Evolutionary conservation across 2,113 vertebrate genomes (phyloP).

Genomic region (Psittacula cyanocephala): DNA sequence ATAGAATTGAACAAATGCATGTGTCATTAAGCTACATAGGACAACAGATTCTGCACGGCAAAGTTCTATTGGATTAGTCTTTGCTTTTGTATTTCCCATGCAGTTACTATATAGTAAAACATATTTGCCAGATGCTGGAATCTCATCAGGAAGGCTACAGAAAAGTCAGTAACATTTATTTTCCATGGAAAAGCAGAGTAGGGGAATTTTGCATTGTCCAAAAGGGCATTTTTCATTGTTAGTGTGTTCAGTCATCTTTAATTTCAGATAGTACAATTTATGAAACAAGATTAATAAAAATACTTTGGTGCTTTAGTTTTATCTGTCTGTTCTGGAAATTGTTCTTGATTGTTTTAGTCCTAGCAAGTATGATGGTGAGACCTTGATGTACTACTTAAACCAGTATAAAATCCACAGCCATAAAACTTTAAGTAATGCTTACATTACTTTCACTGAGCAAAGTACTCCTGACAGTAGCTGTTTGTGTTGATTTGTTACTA

Average conservation of each 20-base stretch:
- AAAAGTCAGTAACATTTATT: background rate
- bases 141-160: background rate
- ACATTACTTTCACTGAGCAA: slow-evolving; percentile 79
- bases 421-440: slow-evolving; percentile 84
- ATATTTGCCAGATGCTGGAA: background rate
- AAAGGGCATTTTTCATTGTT: slow-evolving; percentile 24
- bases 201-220: background rate
- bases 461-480: slow-evolving; percentile 81
- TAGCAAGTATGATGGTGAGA: slow-evolving; percentile 15
- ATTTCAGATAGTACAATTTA: slow-evolving; percentile 34
- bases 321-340: background rate
- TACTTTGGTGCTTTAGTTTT: slow-evolving; percentile 17
- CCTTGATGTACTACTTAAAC: slow-evolving; percentile 60
- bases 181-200: background rate
- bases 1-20: background rate
- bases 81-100: background rate
- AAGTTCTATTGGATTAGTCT: background rate
- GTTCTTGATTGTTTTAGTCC: slow-evolving; percentile 26
- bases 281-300: slow-evolving; percentile 52
- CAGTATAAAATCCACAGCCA: slow-evolving; percentile 64
- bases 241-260: slow-evolving; percentile 25
- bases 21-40: slow-evolving; percentile 5
- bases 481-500: slow-evolving; percentile 88
- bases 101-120: background rate
- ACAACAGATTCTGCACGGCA: background rate